phyloP scores from a whole-genome alignment of 2,113 vertebrate species.

The Oncorhynchus masou region DNA sequence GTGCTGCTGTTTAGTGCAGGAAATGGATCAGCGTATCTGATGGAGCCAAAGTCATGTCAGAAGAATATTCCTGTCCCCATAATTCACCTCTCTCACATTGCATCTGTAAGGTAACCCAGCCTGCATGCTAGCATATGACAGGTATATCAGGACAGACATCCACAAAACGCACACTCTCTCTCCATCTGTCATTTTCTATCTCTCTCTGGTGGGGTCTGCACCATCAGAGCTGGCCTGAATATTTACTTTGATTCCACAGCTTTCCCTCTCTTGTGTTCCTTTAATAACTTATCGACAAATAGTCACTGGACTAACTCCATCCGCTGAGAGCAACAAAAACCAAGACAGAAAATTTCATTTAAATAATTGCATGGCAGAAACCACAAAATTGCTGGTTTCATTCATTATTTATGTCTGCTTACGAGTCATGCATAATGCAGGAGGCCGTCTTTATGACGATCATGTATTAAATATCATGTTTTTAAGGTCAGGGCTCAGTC shows the following conservation, averaged over 20 bases:
- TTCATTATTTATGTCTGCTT: constrained; percentile 70
- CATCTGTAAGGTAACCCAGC: background rate
- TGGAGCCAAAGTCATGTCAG: background rate
- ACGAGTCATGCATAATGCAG: constrained; percentile 69
- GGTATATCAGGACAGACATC: background rate
- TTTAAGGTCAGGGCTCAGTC: constrained; percentile 38
- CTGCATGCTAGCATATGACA: background rate
- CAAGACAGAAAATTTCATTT: constrained; percentile 56
- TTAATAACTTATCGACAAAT: constrained; percentile 71
- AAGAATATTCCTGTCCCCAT: background rate
- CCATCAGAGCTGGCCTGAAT: constrained; percentile 56
- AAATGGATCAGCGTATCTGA: background rate
- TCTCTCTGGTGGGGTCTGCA: constrained; percentile 24
- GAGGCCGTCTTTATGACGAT: constrained; percentile 50
- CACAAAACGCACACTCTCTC: background rate
- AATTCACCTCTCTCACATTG: background rate
- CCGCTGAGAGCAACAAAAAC: constrained; percentile 23
- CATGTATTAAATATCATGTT: constrained; percentile 71
- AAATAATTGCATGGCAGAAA: constrained; percentile 64
- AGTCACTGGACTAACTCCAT: constrained; percentile 56
- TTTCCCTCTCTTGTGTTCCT: constrained; percentile 52
- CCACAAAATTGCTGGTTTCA: constrained; percentile 61
- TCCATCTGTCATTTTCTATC: constrained; percentile 1
- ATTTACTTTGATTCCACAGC: constrained; percentile 67
- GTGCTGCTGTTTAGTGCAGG: background rate